A percentile compares a stretch with the other conserved stretches of the same genome.
phyloP scores from a whole-genome alignment of 2,113 vertebrate species.

The Notothenia rossii region DNA sequence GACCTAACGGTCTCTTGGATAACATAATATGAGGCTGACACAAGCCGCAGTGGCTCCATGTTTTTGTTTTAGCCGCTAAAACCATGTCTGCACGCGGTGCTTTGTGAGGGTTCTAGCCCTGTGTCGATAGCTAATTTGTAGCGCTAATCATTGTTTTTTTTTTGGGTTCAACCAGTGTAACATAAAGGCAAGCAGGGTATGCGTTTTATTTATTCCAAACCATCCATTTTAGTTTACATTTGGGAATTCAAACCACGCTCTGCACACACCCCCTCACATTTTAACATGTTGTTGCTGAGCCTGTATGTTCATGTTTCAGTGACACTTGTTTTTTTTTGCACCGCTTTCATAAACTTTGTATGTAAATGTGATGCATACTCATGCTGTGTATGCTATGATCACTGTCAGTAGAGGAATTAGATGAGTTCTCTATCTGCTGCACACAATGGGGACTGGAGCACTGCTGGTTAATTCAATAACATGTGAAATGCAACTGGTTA shows the following conservation, averaged over 20 bases:
- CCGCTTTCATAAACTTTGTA: not conserved
- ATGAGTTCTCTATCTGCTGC: not conserved
- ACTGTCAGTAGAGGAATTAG: slow-evolving; percentile 17
- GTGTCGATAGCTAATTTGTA: slow-evolving; percentile 33
- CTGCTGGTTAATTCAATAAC: not conserved
- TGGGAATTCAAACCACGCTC: slow-evolving; percentile 47
- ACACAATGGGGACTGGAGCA: too few relatives aligned
- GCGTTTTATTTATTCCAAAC: too few relatives aligned
- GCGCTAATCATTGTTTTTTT: not conserved
- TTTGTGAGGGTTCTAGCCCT: slow-evolving; percentile 1
- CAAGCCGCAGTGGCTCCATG: slow-evolving; percentile 8
- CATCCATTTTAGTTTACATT: slow-evolving; percentile 49
- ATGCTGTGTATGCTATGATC: not conserved
- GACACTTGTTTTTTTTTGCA: not conserved
- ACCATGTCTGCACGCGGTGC: not conserved
- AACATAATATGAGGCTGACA: not conserved
- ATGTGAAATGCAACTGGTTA: not conserved
- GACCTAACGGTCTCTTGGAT: slow-evolving; percentile 20
- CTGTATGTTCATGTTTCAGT: slow-evolving; percentile 2
- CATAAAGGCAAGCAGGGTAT: not conserved
- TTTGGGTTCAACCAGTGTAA: not conserved
- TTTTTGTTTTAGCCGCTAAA: slow-evolving; percentile 16
- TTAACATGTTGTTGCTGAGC: not conserved
- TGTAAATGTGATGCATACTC: too few relatives aligned
- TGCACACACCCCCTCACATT: slow-evolving; percentile 54